Percentiles rank a stretch among this genome's conserved stretches.
phyloP scores from a whole-genome alignment of 2,888 invertebrate species.

The Rhodophaea formosa region DNA sequence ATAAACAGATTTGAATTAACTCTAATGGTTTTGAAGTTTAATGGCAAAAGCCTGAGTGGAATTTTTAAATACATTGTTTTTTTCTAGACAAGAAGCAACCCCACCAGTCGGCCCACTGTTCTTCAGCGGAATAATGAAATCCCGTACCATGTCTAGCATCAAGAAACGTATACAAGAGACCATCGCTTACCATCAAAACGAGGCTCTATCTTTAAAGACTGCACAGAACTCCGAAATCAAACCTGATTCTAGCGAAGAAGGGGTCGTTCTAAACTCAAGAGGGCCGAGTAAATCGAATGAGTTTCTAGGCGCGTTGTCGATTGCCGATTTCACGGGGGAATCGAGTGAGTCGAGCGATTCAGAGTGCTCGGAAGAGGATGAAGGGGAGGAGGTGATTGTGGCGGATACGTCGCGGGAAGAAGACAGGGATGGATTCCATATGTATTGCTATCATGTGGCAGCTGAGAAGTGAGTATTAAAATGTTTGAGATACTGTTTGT shows the following conservation, averaged over 20 bases:
- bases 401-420: slow-evolving; percentile 23
- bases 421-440: slow-evolving; percentile 34
- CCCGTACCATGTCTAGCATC: slow-evolving; percentile 54
- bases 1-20: no score
- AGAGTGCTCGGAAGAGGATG: slow-evolving; percentile 34
- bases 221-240: slow-evolving; percentile 15
- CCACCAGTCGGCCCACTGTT: slow-evolving; percentile 66
- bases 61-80: neutral
- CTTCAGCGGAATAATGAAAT: slow-evolving; percentile 69
- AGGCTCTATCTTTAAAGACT: slow-evolving; percentile 39
- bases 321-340: slow-evolving; percentile 52
- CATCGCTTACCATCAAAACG: slow-evolving; percentile 50
- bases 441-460: slow-evolving; percentile 54
- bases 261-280: slow-evolving; percentile 25
- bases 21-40: no score
- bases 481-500: no score
- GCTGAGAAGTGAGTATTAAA: slow-evolving; percentile 57
- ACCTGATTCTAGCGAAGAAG: neutral
- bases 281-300: slow-evolving; percentile 17
- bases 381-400: slow-evolving; percentile 30
- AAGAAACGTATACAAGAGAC: slow-evolving; percentile 59
- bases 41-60: no score
- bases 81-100: slow-evolving; percentile 38
- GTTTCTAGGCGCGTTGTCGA: slow-evolving; percentile 48
- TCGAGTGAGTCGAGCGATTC: slow-evolving; percentile 37